phyloP scores from a whole-genome alignment of 2,888 invertebrate genomes.

The Drosophila suboccidentalis region DNA sequence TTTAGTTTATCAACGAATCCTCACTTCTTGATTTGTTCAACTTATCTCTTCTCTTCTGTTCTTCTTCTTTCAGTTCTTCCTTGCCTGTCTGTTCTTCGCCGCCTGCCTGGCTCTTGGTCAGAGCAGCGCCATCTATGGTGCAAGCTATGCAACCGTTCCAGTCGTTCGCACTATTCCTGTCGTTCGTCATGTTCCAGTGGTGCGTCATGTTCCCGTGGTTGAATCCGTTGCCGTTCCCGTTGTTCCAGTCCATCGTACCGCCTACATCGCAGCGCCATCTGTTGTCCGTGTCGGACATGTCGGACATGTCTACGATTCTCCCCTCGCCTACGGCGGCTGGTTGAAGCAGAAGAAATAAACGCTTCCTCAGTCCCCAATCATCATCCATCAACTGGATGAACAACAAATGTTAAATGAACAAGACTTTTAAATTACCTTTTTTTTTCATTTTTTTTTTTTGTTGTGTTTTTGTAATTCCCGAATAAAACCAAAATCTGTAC shows the following conservation, averaged over 20 bases:
- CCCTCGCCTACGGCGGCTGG: conserved; percentile 65
- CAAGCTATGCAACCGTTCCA: conserved; percentile 47
- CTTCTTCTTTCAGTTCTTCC: conserved; percentile 58
- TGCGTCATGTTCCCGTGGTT: conserved; percentile 51
- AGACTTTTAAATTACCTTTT: conserved; percentile 6
- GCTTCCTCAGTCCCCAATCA: not conserved
- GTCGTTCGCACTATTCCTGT: conserved; percentile 49
- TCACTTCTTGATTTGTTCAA: too few relatives aligned
- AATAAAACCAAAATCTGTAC: conserved; percentile 39
- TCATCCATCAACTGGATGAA: not conserved
- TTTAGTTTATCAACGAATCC: not conserved
- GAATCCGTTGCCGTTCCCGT: conserved; percentile 52
- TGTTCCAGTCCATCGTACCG: conserved; percentile 51
- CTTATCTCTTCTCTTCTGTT: not conserved
- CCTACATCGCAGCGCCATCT: conserved; percentile 44
- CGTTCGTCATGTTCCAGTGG: conserved; percentile 42
- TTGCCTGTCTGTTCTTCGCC: conserved; percentile 61
- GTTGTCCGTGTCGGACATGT: conserved; percentile 49
- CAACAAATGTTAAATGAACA: not conserved
- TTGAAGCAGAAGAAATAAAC: conserved; percentile 62
- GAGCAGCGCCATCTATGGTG: conserved; percentile 63
- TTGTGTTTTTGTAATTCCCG: conserved; percentile 1
- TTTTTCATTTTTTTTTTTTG: conserved; percentile 31
- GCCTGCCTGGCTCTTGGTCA: conserved; percentile 68
- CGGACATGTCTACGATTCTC: conserved; percentile 62